Evolutionary conservation across 2,113 vertebrate genomes (phyloP), one percentile per base, ranked within the genome.

Genomic region (Anhinga rufa): DNA sequence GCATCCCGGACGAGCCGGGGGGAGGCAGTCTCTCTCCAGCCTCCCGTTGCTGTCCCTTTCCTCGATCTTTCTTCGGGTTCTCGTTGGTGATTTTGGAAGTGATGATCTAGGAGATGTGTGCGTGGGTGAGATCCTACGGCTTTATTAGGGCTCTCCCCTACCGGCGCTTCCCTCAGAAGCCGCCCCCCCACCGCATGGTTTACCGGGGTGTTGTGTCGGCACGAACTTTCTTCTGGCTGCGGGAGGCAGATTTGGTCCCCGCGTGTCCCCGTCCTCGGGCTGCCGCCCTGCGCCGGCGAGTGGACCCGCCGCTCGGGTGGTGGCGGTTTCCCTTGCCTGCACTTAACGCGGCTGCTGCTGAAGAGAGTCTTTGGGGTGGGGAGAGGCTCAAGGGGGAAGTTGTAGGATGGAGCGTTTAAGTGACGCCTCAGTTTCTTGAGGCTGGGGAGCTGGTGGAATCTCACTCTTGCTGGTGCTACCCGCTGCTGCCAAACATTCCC

Each of bases 151-250:
- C 58, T 92, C 74, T 42, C 52, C 48, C 68, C 64, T 71, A 4
- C 17, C 40, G 44, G 61, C 22, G 40, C 65, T 71, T 83, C 38
- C 66, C 26, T 64, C 42, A 5, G 75, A 77, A 92, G 61, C 75
- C 12, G 9, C 29, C 64, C 64, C 28, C 48, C 49, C 62, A 1
- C 32, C 32, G 48, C 72, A 15, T 64, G 89, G 20, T 71, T 93
- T 84, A 48, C 32, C 40, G 92, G 80, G 93, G 72, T 86, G 82
- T 54, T 48, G 69, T 61, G 76, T 57, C 15, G n/a, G 72, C 44
- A 61, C 52, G 26, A 97, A 97, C 88, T 97, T 96, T 96, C 31
- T 96, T 81, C 20, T 51, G 92, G 9, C 28, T 75, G 76, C 21
- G 5, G 61, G 51, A 46, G 83, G 57, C 21, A 12, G 80, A 1